Base-by-base conservation (phyloP, 2,113 vertebrate species). In the Urocolius indicus region DNA sequence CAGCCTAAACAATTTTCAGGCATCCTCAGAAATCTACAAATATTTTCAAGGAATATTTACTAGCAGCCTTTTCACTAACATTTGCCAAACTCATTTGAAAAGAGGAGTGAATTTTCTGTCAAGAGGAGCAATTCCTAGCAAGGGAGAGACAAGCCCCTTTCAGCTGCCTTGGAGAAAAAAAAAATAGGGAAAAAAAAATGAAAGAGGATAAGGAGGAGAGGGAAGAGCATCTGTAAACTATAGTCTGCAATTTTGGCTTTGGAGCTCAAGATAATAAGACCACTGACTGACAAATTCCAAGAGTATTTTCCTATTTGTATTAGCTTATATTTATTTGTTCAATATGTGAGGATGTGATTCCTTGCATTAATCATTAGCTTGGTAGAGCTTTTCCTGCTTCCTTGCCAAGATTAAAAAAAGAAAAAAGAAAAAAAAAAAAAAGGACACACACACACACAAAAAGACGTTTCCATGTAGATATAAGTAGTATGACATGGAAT, bases 301-400 rank as follows among this genome's bases (percentile, higher is more conserved):
- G 85, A 97, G 93, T 52, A 90, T 89, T 96, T 96, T 94, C 87
- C 94, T 97, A 96, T 96, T 97, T 96, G 90, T 96, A 96, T 96
- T 96, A 93, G 73, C 76, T 94, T 96, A 52, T 90, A 97, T 96
- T 97, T 97, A 96, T 96, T 96, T 95, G 81, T 97, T 96, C 95
- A 97, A 89, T 96, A 96, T 97, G 96, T 95, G 95, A 94, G 85
- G 88, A 95, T 96, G 85, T 94, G 94, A 97, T 94, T 94, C 83
- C 85, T 96, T 92, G 82, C 76, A 84, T 96, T 96, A 97, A 97
- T 95, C 94, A 93, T 95, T 96, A 92, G 49, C 92, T 88, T 94
- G 83, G 85, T 96, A 93, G 65, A 94, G 76, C 57, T 94, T 89
- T 95, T 94, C 85, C 93, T 96, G 88, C 57, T 94, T 95, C 61